Base-by-base conservation (phyloP, 2,888 invertebrate genomes). In the Melanostoma mellinum region DNA sequence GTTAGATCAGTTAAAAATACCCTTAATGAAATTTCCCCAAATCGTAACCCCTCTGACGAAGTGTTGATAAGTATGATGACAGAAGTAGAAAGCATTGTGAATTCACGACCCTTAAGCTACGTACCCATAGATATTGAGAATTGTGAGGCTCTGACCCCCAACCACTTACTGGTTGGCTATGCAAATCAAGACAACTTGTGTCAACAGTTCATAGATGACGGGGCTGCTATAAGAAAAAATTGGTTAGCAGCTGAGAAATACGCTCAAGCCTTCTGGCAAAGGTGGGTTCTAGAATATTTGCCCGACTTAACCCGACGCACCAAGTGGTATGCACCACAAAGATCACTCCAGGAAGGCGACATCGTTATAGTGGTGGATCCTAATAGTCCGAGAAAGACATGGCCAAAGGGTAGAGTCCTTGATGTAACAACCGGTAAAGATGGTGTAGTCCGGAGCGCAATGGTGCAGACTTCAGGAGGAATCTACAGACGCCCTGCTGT, bases 241-340 rank as follows among this genome's bases (percentile, higher is more conserved):
- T 63, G 48, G 63, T 5, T 50, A 32, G 48, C 33, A 20, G 20
- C 20, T 20, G 20, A 20, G 1, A 20, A 20, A 20, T 20, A 20
- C 20, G 20, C 20, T 20, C 4, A 74, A 38, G n/a, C 33, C 1
- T 86, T 86, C 50, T 87, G 86, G 86, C 63, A 33, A 8, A 44
- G 85, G 3, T 87, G 87, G 87, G 5, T 86, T 0, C 55, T 58
- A 6, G 86, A 87, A 48, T 87, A 87, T 56, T 48, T 87, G 1
- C 86, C 87, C 3, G 84, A 77, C 1, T 52, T 87, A 3, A 35
- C 72, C 2, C 61, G 68, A 2, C 56, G 86, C 8, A 68, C 79
- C 5, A 73, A 82, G 60, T 87, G 87, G 86, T 52, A 50, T 10
- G n/a, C 9, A 3, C 65, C 65, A 10, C 38, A 8, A 8, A 46